Evolutionary conservation across 2,888 invertebrate species (phyloP), one percentile per base, ranked within the genome.

Genomic region (Agrotis ipsilon): DNA sequence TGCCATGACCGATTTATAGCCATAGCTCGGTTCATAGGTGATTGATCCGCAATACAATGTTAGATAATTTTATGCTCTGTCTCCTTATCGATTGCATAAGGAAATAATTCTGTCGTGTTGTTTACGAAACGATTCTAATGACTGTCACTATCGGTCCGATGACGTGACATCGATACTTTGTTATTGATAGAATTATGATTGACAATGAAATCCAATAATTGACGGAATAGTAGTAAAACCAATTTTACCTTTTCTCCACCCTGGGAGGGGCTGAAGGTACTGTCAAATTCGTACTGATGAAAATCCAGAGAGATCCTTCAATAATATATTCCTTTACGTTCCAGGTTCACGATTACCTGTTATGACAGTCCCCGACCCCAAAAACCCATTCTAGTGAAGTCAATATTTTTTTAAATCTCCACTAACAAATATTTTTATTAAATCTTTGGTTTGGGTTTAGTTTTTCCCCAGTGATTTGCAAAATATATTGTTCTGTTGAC

Each of bases 1-100:
- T 85, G 84, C 87, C 87, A 87, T 91, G 92, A 89, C 88, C 90
- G 90, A 90, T 93, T 91, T 88, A 92, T 89, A 80, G 86, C 72
- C 52, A 62, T 73, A 80, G 45, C 78, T 79, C 78, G 78, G 90
- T 90, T 91, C 90, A 92, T 88, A 91, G 91, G 90, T 89, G 91
- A 92, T 92, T 88, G 92, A 92, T 93, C 89, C 80, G 78, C 61
- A 48, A 27, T 70, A 77, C 84, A 76, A 73, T 83, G 80, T 86
- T 85, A 86, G 80, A 85, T 87, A 80, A 86, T 77, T 82, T 67
- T 72, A 81, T 79, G 73, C 66, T 57, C 55, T 68, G 61, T 67
- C 55, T 76, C 13, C 48, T 71, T 65, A 54, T 63, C 55, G 54
- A 69, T 75, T 76, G 60, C 55, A 65, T 75, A 74, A 75, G 67